Evolutionary conservation across 92 coral and sea anemone species (phyloP).

Genomic region (Metridium senile): DNA sequence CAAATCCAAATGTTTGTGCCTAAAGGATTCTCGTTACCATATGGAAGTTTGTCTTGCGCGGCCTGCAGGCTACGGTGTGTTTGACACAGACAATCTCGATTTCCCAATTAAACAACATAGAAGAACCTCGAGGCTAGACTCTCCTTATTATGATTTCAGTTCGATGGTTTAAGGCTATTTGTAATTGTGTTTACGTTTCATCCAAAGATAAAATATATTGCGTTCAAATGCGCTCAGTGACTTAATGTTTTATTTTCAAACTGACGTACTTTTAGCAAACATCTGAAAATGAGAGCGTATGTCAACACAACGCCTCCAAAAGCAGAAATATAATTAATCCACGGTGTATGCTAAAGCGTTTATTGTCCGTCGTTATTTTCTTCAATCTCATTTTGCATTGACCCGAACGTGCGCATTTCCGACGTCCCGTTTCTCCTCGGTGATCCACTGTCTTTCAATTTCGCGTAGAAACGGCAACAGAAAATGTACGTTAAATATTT

Average conservation of each 20-base stretch:
- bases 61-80: too few species aligned
- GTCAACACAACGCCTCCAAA: not conserved
- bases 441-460: not conserved
- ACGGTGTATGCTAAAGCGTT: not conserved
- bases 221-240: not conserved
- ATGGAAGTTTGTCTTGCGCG: not conserved
- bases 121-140: not conserved
- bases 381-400: constrained; percentile 4
- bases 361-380: not conserved
- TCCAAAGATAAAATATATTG: not conserved
- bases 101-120: too few species aligned
- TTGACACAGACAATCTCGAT: too few species aligned
- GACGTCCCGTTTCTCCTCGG: constrained; percentile 27
- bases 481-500: constrained; percentile 49
- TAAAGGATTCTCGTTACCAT: not conserved
- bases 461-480: constrained; percentile 28
- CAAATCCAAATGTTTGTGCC: not conserved
- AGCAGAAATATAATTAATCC: constrained; percentile 8
- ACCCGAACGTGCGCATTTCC: constrained; percentile 36
- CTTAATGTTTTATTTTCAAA: not conserved
- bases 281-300: not conserved
- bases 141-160: not conserved
- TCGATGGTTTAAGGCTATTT: not conserved
- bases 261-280: not conserved
- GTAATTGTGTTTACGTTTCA: not conserved